Percentiles rank a stretch among this genome's conserved stretches.
phyloP scores from a whole-genome alignment of 2,888 invertebrate genomes.

The Xestobium rufovillosum region DNA sequence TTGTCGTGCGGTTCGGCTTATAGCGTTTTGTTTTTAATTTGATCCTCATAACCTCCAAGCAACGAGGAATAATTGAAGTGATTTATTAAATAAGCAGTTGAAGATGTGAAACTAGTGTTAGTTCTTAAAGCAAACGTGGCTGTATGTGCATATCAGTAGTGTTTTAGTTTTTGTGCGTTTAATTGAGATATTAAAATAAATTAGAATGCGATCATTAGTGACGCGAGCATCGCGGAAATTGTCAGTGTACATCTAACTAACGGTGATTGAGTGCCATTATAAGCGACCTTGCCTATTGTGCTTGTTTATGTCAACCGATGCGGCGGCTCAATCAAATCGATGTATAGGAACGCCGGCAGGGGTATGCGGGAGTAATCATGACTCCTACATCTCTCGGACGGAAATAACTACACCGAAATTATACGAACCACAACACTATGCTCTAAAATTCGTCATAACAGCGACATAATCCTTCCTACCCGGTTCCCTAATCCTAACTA shows the following conservation, averaged over 20 bases:
- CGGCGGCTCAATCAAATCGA: slow-evolving; percentile 26
- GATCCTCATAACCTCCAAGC: too few species aligned
- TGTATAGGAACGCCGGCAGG: too few species aligned
- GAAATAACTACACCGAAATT: slow-evolving; percentile 23
- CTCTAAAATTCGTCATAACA: slow-evolving; percentile 20
- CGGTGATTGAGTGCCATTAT: slow-evolving; percentile 26
- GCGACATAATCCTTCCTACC: slow-evolving; percentile 16
- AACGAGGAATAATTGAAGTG: too few species aligned
- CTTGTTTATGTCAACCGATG: slow-evolving; percentile 14
- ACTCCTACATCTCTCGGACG: slow-evolving; percentile 22
- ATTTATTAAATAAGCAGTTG: too few species aligned
- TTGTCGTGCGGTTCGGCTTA: too few species aligned
- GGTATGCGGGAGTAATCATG: slow-evolving; percentile 12
- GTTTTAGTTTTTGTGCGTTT: slow-evolving; percentile 8
- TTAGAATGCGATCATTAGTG: slow-evolving; percentile 23
- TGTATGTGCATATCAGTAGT: slow-evolving; percentile 19
- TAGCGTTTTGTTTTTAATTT: too few species aligned
- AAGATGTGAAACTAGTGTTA: too few species aligned
- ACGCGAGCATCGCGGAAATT: slow-evolving; percentile 23
- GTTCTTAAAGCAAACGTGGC: too few species aligned
- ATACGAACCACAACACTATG: too few species aligned
- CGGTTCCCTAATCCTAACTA: slow-evolving; percentile 11
- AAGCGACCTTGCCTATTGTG: slow-evolving; percentile 30
- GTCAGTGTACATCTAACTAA: slow-evolving; percentile 25
- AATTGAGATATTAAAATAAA: slow-evolving; percentile 18